phyloP scores from a whole-genome alignment of 2,888 invertebrate genomes.

The Junonia oenone region DNA sequence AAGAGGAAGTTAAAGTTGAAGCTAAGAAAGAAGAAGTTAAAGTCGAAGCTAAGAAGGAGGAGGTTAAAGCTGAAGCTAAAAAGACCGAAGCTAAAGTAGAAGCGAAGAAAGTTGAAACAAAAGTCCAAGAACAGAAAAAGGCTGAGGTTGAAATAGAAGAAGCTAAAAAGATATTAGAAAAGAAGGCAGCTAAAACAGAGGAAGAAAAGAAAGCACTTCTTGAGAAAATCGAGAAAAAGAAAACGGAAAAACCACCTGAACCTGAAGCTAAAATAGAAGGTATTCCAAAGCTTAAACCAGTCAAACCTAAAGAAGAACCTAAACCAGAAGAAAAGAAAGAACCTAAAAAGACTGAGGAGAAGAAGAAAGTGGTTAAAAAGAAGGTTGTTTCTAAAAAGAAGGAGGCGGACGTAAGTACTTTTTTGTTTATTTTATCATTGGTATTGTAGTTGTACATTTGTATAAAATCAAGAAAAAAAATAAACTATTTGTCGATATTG shows the following conservation, averaged over 20 bases:
- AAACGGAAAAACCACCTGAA: constrained; percentile 71
- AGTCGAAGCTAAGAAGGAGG: constrained; percentile 46
- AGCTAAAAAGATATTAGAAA: constrained; percentile 65
- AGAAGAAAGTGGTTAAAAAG: constrained; percentile 70
- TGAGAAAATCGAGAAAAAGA: constrained; percentile 73
- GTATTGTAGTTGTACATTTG: neutral
- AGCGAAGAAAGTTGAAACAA: constrained; percentile 56
- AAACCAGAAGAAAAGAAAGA: constrained; percentile 65
- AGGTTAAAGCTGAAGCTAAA: constrained; percentile 46
- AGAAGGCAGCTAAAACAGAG: constrained; percentile 71
- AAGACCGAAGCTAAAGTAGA: constrained; percentile 48
- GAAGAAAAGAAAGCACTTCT: constrained; percentile 72
- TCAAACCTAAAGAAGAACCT: constrained; percentile 73
- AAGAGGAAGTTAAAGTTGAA: constrained; percentile 54
- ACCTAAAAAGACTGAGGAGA: constrained; percentile 58
- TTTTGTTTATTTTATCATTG: neutral
- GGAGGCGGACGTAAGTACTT: constrained; percentile 63
- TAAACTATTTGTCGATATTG: neutral
- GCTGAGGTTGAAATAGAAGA: constrained; percentile 68
- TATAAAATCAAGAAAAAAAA: neutral
- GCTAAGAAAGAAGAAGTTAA: constrained; percentile 48
- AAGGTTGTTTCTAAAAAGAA: constrained; percentile 71
- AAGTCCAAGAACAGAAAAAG: constrained; percentile 57
- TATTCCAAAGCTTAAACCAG: constrained; percentile 80
- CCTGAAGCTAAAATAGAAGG: constrained; percentile 80